Evolutionary conservation across 2,888 invertebrate genomes (phyloP).

Genomic region (Linyphia triangularis): DNA sequence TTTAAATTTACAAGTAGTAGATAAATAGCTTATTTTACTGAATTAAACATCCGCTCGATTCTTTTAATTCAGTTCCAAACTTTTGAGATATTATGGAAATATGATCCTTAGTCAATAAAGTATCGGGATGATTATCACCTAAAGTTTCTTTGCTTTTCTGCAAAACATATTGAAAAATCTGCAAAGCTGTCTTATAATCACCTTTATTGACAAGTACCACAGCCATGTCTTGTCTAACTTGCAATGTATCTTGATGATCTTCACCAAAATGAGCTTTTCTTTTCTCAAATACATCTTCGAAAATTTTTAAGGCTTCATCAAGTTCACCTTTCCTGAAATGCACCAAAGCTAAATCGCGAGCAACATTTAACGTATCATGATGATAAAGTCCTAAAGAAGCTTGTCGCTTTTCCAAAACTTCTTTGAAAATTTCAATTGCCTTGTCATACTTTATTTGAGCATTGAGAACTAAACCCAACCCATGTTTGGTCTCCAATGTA

Average conservation of each 20-base stretch:
- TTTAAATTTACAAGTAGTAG: too few relatives aligned
- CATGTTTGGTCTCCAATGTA: background rate
- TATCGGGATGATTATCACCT: background rate
- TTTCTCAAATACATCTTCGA: background rate
- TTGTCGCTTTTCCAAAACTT: background rate
- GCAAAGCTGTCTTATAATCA: background rate
- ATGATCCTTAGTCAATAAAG: background rate
- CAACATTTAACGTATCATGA: background rate
- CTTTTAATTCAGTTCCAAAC: background rate
- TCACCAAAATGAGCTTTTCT: background rate
- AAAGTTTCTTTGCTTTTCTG: background rate
- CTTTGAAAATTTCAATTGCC: background rate
- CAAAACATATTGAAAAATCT: background rate
- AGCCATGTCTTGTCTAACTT: background rate
- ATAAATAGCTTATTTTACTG: too few relatives aligned
- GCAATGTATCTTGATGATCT: background rate
- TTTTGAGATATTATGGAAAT: background rate
- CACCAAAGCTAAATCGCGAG: background rate
- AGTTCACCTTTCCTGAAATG: background rate
- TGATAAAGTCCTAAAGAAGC: background rate
- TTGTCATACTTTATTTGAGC: background rate
- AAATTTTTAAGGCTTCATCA: background rate
- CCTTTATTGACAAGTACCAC: background rate
- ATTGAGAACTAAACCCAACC: background rate
- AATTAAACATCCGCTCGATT: background rate